Evolutionary conservation across 2,888 invertebrate species (phyloP).

Genomic region (Steromphala cineraria): DNA sequence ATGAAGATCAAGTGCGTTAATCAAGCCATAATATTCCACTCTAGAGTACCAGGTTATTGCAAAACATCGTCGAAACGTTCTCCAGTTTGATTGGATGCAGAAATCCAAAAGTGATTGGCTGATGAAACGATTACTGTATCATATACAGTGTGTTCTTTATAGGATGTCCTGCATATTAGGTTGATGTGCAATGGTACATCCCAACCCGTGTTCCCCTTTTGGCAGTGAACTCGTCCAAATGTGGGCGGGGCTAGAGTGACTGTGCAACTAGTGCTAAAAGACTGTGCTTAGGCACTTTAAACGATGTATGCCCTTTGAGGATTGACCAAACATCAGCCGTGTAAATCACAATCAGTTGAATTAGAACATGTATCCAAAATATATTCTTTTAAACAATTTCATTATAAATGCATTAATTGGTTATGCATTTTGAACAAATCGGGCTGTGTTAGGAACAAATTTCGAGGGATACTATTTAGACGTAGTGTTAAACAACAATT

Average conservation of each 20-base stretch:
- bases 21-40: neutral
- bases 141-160: neutral
- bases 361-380: too few relatives aligned
- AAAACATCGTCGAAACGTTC: neutral
- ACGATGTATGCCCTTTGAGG: neutral
- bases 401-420: too few relatives aligned
- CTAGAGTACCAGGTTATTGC: neutral
- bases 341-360: too few relatives aligned
- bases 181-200: neutral
- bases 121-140: neutral
- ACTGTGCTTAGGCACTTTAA: neutral
- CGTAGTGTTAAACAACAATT: too few relatives aligned
- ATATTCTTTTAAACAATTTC: too few relatives aligned
- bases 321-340: neutral
- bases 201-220: neutral
- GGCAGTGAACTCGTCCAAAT: neutral
- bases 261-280: neutral
- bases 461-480: too few relatives aligned
- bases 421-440: too few relatives aligned
- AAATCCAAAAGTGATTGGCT: slow-evolving; percentile 6
- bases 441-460: too few relatives aligned
- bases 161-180: neutral
- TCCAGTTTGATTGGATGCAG: neutral
- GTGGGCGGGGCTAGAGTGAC: neutral
- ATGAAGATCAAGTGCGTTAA: neutral